Conservation (phyloP, 2,888 invertebrate species). For the Eupithecia insigniata region DNA sequence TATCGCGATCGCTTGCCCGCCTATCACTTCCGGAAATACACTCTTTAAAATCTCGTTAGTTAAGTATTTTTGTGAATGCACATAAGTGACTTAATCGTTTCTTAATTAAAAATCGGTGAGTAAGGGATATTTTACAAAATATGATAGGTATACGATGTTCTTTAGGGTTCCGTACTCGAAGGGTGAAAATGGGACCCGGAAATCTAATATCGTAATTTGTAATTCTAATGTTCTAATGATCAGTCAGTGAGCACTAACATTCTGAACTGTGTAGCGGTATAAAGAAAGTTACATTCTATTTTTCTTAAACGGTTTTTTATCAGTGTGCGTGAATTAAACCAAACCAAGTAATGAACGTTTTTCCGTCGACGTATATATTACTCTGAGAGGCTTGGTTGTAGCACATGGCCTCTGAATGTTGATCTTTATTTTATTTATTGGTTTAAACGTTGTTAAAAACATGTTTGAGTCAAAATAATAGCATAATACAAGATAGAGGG, state of each 20-base stretch:
- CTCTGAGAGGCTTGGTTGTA: not conserved
- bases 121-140: not conserved
- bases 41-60: not conserved
- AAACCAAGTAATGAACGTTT: not conserved
- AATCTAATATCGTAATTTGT: no score
- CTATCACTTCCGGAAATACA: not conserved
- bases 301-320: not conserved
- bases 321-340: not conserved
- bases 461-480: not conserved
- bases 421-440: constrained; percentile 1
- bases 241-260: not conserved
- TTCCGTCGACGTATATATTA: not conserved
- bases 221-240: no score
- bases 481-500: no score
- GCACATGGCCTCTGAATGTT: constrained; percentile 11
- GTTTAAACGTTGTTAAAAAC: constrained; percentile 1
- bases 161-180: no score
- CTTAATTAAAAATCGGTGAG: not conserved
- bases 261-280: not conserved
- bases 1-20: not conserved
- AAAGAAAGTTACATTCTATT: not conserved
- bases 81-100: not conserved
- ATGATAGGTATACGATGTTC: no score
- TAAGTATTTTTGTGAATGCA: no score
- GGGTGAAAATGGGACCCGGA: no score